phyloP scores from a whole-genome alignment of 2,113 vertebrate species.

The Axis porcinus region DNA sequence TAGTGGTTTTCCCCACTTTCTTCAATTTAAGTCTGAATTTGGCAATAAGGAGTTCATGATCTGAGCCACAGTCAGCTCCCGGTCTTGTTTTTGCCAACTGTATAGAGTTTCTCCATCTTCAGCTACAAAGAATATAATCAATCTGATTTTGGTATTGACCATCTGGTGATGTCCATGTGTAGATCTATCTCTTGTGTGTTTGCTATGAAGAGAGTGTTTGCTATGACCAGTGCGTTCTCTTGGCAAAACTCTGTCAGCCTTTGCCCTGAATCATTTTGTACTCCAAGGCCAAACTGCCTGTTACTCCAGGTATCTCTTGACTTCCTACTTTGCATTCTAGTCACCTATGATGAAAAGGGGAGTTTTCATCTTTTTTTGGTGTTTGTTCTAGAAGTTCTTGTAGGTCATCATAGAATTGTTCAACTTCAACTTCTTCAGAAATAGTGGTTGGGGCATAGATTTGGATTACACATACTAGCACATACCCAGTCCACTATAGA shows the following conservation, averaged over 20 bases:
- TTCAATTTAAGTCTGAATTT: background rate
- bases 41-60: background rate
- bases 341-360: background rate
- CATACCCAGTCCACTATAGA: background rate
- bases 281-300: background rate
- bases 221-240: background rate
- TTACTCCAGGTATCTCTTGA: background rate
- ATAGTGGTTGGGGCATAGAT: background rate
- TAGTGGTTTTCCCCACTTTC: background rate
- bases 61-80: background rate
- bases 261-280: background rate
- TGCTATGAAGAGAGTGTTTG: background rate
- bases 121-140: background rate
- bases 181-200: background rate
- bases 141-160: background rate
- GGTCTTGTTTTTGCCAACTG: background rate
- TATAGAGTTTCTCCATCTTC: background rate
- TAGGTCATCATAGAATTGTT: background rate
- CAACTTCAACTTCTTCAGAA: background rate
- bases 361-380: background rate
- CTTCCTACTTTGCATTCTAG: background rate
- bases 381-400: background rate
- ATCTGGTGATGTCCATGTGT: background rate
- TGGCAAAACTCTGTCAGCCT: background rate
- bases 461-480: background rate